Evolutionary conservation across 2,888 invertebrate species (phyloP).

Genomic region (Ptychoptera contaminata): DNA sequence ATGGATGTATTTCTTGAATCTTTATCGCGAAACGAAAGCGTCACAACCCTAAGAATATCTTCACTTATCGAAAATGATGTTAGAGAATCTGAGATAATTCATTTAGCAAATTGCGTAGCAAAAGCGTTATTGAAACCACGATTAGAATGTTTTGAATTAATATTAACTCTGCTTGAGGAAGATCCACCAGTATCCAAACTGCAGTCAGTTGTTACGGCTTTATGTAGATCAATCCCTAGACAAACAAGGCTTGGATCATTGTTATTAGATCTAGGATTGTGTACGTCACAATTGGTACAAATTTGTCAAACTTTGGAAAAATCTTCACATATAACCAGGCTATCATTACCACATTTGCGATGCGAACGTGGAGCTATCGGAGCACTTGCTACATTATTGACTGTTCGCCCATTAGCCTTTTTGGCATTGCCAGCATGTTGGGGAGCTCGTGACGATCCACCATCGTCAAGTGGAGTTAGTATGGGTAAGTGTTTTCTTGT

Average conservation of each 20-base stretch:
- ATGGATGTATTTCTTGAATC: conserved; percentile 35
- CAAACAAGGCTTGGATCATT: conserved; percentile 31
- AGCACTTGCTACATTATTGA: conserved; percentile 33
- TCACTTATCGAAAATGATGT: conserved; percentile 37
- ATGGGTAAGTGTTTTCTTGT: conserved; percentile 25
- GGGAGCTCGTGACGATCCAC: conserved; percentile 35
- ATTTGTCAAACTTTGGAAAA: conserved; percentile 34
- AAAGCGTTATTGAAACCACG: conserved; percentile 32
- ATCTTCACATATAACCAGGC: conserved; percentile 33
- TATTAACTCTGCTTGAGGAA: conserved; percentile 37
- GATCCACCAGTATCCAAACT: conserved; percentile 33
- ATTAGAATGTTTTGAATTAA: conserved; percentile 35
- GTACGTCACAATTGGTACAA: conserved; percentile 36
- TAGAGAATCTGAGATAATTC: conserved; percentile 33
- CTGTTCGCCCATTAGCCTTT: conserved; percentile 32
- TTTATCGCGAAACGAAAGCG: conserved; percentile 34
- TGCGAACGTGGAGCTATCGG: conserved; percentile 37
- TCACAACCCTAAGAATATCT: conserved; percentile 34
- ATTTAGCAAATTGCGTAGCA: conserved; percentile 32
- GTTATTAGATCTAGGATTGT: conserved; percentile 37
- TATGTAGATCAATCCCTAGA: conserved; percentile 25
- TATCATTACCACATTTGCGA: conserved; percentile 38
- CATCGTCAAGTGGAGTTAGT: conserved; percentile 34
- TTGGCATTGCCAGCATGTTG: conserved; percentile 36
- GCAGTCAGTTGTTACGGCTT: conserved; percentile 36